These are phyloP conservation scores for Larimichthys crocea DNA, from an alignment of 2,113 vertebrate genomes.

Conservation along the genomic window DNA sequence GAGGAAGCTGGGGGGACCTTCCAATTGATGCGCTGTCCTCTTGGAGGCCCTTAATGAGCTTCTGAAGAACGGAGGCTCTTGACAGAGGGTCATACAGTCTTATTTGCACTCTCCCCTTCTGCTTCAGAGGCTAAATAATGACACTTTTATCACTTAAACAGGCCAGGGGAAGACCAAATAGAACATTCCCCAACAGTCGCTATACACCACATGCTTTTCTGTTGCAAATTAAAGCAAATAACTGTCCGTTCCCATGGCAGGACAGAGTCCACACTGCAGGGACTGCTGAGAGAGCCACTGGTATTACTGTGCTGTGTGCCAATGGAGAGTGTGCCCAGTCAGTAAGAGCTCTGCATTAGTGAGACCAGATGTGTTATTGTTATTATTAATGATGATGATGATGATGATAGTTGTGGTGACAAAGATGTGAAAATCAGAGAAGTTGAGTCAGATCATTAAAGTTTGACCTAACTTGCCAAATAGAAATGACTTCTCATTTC, in stretches of 20 bases:
- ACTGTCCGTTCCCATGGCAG: constrained; percentile 82
- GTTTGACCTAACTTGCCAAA: too few relatives aligned
- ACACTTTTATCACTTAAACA: constrained; percentile 95
- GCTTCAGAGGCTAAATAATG: constrained; percentile 91
- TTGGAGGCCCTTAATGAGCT: constrained; percentile 90
- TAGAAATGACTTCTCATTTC: too few relatives aligned
- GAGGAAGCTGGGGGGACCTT: constrained; percentile 63
- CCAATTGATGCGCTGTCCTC: constrained; percentile 85
- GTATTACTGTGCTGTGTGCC: constrained; percentile 5
- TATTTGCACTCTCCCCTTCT: constrained; percentile 94
- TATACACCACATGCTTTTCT: constrained; percentile 89
- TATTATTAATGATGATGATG: neutral
- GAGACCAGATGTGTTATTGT: neutral
- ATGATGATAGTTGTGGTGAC: neutral
- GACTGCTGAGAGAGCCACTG: constrained; percentile 32
- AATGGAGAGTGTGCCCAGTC: neutral
- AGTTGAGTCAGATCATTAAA: too few relatives aligned
- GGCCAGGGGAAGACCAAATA: constrained; percentile 87
- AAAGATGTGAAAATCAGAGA: neutral
- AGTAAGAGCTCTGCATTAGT: neutral
- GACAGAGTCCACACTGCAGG: constrained; percentile 67
- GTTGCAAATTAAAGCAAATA: constrained; percentile 89
- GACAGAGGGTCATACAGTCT: constrained; percentile 87
- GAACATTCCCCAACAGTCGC: constrained; percentile 93
- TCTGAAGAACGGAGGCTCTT: constrained; percentile 87